Conservation (phyloP, 2,888 invertebrate species). For the Drosophila kambysellisi region DNA sequence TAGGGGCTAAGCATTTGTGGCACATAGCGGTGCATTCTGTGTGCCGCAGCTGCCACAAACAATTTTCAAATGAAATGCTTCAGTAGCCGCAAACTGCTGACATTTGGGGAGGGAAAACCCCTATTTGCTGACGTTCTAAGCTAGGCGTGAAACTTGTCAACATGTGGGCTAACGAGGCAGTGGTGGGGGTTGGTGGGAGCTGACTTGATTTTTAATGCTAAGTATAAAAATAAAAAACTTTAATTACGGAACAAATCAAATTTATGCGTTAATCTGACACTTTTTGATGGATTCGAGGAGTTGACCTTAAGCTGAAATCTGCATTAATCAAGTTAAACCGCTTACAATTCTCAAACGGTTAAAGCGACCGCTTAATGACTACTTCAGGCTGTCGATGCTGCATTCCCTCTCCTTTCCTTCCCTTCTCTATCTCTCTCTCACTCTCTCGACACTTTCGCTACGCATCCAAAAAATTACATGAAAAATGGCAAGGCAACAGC, state of each 20-base stretch:
- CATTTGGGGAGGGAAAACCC: slow-evolving; percentile 50
- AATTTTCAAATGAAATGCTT: slow-evolving; percentile 63
- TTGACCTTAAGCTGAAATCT: slow-evolving; percentile 1
- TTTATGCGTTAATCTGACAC: background rate
- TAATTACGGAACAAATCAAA: background rate
- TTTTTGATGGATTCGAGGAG: background rate
- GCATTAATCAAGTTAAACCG: slow-evolving; percentile 16
- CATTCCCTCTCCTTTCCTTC: background rate
- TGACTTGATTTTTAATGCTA: background rate
- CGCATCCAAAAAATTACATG: slow-evolving; percentile 56
- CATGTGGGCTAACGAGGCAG: slow-evolving; percentile 58
- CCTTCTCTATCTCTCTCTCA: slow-evolving; percentile 1
- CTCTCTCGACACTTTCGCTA: slow-evolving; percentile 37
- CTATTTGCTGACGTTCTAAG: slow-evolving; percentile 37
- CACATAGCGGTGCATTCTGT: slow-evolving; percentile 42
- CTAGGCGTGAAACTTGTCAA: slow-evolving; percentile 65
- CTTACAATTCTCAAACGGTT: slow-evolving; percentile 43
- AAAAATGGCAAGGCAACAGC: slow-evolving; percentile 50
- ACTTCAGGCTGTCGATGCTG: background rate
- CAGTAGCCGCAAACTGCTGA: slow-evolving; percentile 54
- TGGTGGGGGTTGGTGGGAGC: background rate
- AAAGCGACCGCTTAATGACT: slow-evolving; percentile 1
- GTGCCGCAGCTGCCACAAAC: slow-evolving; percentile 42
- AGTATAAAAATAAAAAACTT: background rate
- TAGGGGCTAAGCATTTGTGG: slow-evolving; percentile 33